Base-by-base conservation (phyloP, 2,113 vertebrate species). In the Perca flavescens region DNA sequence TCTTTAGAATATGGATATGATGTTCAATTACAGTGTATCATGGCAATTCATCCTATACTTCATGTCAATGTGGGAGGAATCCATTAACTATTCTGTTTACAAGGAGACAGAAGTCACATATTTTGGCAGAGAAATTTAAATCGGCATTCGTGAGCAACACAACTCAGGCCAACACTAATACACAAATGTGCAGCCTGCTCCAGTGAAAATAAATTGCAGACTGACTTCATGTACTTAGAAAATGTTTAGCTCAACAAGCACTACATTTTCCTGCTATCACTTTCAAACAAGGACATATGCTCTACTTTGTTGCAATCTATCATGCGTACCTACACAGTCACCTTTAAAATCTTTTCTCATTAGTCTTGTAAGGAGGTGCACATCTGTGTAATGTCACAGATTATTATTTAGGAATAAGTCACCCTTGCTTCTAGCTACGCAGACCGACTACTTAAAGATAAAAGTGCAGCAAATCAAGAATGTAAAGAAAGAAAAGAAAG, bases 61-160 rank as follows among this genome's bases (percentile, higher is more conserved):
- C 43, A 31, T 77, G 69, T 86, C 79, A 60, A 57, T 60, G 83
- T 91, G 80, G 87, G 88, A 84, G 84, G 86, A 92, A 91, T 90
- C 53, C 78, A 83, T 83, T 77, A 76, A 69, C 66, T 52, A 71
- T 88, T 83, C 46, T 77, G 70, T 81, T 77, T 77, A 78, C 60
- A 53, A 62, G 66, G 40, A 68, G 76, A 77, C 56, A 12, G 40
- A 77, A 81, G 61, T 67, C 22, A 74, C 58, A 88, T 52, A 65
- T 85, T 77, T 66, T 74, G 68, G 74, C 57, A 68, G 22, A 64
- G 68, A 63, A 64, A 13, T 64, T 67, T 10, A 10, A 76, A 83
- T 89, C 53, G 47, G 63, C 76, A 65, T 80, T 40, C 34, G 43
- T 47, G 69, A 82, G 68, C 61, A 54, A 19, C 28, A 22, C 36